phyloP scores from a whole-genome alignment of 2,113 vertebrate genomes.

The Lethenteron reissneri region DNA sequence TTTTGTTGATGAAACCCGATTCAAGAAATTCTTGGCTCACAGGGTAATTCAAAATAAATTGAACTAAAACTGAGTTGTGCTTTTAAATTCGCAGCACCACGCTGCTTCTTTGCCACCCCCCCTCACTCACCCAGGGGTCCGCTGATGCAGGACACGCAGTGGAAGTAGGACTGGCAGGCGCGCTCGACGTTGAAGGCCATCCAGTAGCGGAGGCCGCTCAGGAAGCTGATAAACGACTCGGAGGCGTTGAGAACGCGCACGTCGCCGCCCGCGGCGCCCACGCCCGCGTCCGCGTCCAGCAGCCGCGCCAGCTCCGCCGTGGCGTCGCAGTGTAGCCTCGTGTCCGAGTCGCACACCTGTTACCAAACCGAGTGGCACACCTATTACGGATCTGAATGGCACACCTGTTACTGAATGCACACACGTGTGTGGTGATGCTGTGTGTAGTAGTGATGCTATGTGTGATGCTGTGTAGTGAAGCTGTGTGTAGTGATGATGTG shows the following conservation, averaged over 20 bases:
- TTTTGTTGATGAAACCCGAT: too few species aligned
- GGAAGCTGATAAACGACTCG: conserved; percentile 7
- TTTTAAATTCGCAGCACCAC: too few species aligned
- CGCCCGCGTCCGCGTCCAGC: conserved; percentile 6
- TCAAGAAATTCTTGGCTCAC: too few species aligned
- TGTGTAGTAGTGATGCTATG: background rate
- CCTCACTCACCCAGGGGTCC: conserved; percentile 6
- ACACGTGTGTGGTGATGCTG: background rate
- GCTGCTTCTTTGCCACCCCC: background rate
- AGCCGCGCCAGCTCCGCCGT: conserved; percentile 7
- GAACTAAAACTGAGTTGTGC: too few species aligned
- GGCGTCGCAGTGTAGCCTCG: conserved; percentile 5
- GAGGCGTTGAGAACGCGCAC: conserved; percentile 6
- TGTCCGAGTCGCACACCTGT: conserved; percentile 9
- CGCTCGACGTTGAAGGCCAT: conserved; percentile 7
- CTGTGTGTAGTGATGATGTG: background rate
- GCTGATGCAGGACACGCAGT: conserved; percentile 9
- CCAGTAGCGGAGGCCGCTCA: conserved; percentile 8
- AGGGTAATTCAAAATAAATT: too few species aligned
- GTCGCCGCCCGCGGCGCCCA: conserved; percentile 7
- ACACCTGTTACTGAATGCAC: conserved; percentile 1
- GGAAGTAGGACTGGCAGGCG: conserved; percentile 8
- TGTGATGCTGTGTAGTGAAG: background rate
- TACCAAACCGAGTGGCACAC: background rate
- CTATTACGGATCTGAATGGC: background rate